phyloP scores from a whole-genome alignment of 2,888 invertebrate genomes.

The Sphaerophoria rueppellii region DNA sequence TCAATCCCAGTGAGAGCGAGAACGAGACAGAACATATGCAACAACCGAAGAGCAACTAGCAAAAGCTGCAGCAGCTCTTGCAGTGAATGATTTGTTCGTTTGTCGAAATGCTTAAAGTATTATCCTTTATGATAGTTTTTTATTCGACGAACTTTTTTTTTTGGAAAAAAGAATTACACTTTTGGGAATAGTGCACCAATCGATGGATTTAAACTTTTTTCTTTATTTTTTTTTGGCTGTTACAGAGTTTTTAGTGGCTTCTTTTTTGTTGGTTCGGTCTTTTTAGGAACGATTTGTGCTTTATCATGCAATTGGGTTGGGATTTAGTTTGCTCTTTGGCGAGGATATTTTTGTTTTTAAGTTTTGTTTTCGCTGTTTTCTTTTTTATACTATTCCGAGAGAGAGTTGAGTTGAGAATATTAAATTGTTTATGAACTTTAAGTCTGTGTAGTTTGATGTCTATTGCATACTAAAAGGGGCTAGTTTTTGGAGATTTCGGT shows the following conservation, averaged over 20 bases:
- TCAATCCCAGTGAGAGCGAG: conserved; percentile 24
- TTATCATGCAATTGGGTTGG: conserved; percentile 61
- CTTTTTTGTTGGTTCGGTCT: conserved; percentile 14
- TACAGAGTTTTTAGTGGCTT: conserved; percentile 23
- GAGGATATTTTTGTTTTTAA: background rate
- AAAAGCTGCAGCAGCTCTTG: conserved; percentile 15
- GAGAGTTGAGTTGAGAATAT: conserved; percentile 43
- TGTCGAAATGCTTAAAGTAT: conserved; percentile 72
- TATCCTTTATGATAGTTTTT: conserved; percentile 66
- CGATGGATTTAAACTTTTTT: conserved; percentile 60
- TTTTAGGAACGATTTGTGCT: conserved; percentile 57
- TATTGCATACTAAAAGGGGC: conserved; percentile 18
- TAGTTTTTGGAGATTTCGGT: conserved; percentile 17
- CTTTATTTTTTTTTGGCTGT: conserved; percentile 5
- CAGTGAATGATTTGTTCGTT: conserved; percentile 69
- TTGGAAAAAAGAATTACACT: conserved; percentile 56
- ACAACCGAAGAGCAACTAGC: conserved; percentile 3
- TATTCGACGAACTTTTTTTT: conserved; percentile 5
- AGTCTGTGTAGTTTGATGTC: conserved; percentile 13
- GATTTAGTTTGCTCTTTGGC: conserved; percentile 30
- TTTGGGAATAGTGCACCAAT: conserved; percentile 69
- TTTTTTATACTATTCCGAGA: background rate
- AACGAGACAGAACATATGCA: background rate
- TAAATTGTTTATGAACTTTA: conserved; percentile 42
- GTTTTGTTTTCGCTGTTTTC: background rate